Conservation (phyloP, 2,888 invertebrate genomes). For the Julus scandinavius region DNA sequence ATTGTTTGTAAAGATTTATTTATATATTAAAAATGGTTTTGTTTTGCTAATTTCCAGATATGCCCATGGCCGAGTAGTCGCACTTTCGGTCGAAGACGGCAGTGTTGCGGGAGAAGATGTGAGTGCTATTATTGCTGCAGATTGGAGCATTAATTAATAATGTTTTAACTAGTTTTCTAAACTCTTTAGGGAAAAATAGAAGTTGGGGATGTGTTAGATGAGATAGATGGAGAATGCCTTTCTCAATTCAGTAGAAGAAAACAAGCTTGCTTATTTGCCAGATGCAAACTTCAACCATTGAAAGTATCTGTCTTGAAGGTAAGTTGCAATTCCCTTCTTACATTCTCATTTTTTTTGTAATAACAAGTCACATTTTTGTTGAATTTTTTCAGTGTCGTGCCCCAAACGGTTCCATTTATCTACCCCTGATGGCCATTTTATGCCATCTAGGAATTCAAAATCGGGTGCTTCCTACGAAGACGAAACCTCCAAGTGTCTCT, state of each 20-base stretch:
- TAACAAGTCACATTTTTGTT: background rate
- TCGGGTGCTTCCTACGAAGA: background rate
- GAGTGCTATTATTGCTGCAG: background rate
- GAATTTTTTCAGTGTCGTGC: conserved; percentile 9
- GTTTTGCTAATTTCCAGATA: background rate
- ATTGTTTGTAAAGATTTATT: background rate
- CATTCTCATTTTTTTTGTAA: background rate
- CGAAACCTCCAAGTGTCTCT: background rate
- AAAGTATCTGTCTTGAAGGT: conserved; percentile 50
- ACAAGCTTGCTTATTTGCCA: background rate
- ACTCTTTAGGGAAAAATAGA: conserved; percentile 50
- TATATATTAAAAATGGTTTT: background rate
- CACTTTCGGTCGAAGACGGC: conserved; percentile 43
- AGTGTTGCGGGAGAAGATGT: conserved; percentile 54
- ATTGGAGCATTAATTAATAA: no score
- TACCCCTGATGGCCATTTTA: conserved; percentile 50
- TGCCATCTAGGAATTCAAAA: conserved; percentile 27
- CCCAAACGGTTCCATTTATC: conserved; percentile 48
- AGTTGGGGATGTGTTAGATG: conserved; percentile 50
- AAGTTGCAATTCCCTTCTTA: background rate
- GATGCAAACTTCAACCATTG: conserved; percentile 16
- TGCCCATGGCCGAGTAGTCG: conserved; percentile 48
- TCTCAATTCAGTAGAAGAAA: conserved; percentile 6
- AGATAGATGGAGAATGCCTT: conserved; percentile 50
- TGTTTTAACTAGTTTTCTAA: background rate